phyloP scores from a whole-genome alignment of 2,113 vertebrate species.

The Cygnus buccinator region DNA sequence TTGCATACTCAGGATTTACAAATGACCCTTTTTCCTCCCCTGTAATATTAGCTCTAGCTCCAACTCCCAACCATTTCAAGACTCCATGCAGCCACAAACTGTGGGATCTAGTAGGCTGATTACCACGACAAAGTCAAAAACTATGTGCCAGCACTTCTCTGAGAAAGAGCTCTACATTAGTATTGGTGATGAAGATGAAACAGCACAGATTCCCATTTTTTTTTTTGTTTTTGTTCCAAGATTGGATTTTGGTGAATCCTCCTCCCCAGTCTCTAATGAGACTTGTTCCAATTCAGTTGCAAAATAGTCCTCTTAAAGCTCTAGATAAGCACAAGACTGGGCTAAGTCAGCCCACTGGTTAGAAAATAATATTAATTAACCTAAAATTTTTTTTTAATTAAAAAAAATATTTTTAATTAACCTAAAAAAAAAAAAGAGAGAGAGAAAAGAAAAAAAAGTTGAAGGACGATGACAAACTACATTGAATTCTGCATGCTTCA shows the following conservation, averaged over 20 bases:
- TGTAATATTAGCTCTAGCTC: background rate
- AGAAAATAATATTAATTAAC: no score
- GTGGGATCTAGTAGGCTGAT: background rate
- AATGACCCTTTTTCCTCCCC: background rate
- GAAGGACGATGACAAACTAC: background rate
- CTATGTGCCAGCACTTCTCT: background rate
- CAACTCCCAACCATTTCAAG: background rate
- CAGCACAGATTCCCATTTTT: background rate
- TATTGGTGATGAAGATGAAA: background rate
- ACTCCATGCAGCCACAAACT: background rate
- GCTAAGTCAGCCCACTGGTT: background rate
- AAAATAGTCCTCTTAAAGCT: background rate
- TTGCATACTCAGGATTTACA: background rate
- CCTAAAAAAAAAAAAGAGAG: no score
- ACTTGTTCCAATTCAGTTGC: background rate
- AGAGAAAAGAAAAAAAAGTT: no score
- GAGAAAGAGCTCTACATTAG: background rate
- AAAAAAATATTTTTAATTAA: no score
- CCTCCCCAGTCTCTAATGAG: background rate
- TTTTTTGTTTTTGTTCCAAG: background rate
- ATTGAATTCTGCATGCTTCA: background rate
- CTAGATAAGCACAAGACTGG: background rate
- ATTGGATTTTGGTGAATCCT: background rate
- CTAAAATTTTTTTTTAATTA: no score
- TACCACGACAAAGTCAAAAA: background rate